Percentiles rank a stretch among this genome's conserved stretches.
Evolutionary conservation across 2,113 vertebrate species (phyloP).

Genomic region (Brienomyrus longianalis): DNA sequence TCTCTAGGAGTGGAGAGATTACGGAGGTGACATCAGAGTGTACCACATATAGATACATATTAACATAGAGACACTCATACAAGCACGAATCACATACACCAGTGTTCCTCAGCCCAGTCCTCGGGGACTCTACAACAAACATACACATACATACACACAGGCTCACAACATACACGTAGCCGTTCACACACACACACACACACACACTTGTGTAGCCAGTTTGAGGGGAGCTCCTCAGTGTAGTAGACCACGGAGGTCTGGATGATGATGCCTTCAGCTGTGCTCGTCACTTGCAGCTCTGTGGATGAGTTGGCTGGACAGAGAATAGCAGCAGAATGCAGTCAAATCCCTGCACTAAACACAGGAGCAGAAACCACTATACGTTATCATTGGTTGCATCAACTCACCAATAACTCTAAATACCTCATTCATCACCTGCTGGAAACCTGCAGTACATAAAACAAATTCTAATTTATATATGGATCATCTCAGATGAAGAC

Average conservation of each 20-base stretch:
- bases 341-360: background rate
- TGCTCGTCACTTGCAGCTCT: conserved; percentile 79
- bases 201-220: conserved; percentile 78
- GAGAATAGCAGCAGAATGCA: background rate
- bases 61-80: background rate
- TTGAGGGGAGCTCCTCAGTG: conserved; percentile 76
- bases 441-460: conserved; percentile 69
- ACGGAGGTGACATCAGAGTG: conserved; percentile 5
- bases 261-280: conserved; percentile 86
- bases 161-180: background rate
- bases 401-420: conserved; percentile 89
- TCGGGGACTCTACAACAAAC: background rate
- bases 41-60: background rate
- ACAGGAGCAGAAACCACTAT: background rate
- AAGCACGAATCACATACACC: background rate
- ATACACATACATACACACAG: background rate
- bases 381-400: background rate
- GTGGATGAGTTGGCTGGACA: conserved; percentile 79
- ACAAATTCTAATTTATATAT: background rate
- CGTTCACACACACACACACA: background rate
- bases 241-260: conserved; percentile 77
- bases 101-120: background rate
- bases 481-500: background rate
- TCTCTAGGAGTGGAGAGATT: conserved; percentile 31
- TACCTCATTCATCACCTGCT: conserved; percentile 85